These are phyloP conservation scores for Cerastis leucographa DNA, from an alignment of 2,888 invertebrate species.

Conservation along the genomic window DNA sequence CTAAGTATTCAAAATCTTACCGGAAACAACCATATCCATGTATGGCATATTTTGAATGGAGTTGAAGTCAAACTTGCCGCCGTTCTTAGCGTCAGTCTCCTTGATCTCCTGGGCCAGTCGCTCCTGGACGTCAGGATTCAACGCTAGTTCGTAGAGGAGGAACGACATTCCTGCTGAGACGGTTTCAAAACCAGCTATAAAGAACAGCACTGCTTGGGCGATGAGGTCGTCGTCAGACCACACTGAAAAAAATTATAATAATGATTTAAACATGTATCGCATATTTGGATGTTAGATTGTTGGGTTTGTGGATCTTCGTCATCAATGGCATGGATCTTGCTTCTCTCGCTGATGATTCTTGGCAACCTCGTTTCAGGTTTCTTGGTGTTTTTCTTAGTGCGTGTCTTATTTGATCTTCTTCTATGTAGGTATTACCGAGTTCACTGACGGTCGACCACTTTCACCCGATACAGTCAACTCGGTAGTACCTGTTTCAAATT, in stretches of 20 bases:
- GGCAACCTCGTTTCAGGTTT: too few relatives aligned
- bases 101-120: constrained; percentile 89
- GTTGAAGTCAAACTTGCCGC: constrained; percentile 87
- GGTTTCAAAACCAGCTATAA: constrained; percentile 90
- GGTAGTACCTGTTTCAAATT: too few relatives aligned
- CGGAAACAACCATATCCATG: constrained; percentile 91
- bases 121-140: constrained; percentile 90
- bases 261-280: not conserved
- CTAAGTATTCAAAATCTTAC: constrained; percentile 68
- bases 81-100: constrained; percentile 80
- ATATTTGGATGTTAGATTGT: not conserved
- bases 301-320: too few relatives aligned
- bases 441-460: too few relatives aligned
- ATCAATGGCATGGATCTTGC: too few relatives aligned
- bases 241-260: constrained; percentile 62
- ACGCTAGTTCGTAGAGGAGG: constrained; percentile 89
- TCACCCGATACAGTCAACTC: too few relatives aligned
- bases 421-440: too few relatives aligned
- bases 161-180: constrained; percentile 86
- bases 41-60: constrained; percentile 89
- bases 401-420: too few relatives aligned
- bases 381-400: too few relatives aligned
- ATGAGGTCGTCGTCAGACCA: constrained; percentile 84
- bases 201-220: constrained; percentile 89
- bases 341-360: too few relatives aligned